phyloP scores from a whole-genome alignment of 1,140 invertebrate species.

The Conopomorpha cramerella region DNA sequence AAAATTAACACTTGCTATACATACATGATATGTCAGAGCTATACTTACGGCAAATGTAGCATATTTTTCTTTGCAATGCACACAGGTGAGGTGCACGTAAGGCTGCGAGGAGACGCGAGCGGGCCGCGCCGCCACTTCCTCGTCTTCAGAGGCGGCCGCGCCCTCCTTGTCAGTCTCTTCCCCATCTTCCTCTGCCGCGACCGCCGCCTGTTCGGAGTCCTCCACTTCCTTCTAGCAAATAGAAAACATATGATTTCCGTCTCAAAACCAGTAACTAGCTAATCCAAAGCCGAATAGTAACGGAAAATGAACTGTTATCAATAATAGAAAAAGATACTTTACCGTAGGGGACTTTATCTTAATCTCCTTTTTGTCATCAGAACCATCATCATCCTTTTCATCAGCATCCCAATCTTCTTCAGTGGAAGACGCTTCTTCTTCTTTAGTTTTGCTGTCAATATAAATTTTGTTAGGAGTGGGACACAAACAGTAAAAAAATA shows the following conservation, averaged over 20 bases:
- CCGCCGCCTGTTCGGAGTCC: constrained; percentile 7
- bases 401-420: constrained; percentile 56
- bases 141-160: constrained; percentile 55
- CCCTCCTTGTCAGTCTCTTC: constrained; percentile 56
- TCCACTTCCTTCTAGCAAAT: constrained; percentile 33
- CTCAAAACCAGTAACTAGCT: no score
- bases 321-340: constrained; percentile 1
- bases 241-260: no score
- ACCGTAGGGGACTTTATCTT: constrained; percentile 49
- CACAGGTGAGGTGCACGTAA: constrained; percentile 74
- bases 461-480: not conserved
- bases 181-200: constrained; percentile 21
- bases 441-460: constrained; percentile 47
- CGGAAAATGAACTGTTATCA: constrained; percentile 1
- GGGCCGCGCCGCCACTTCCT: no score
- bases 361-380: constrained; percentile 42
- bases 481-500: no score
- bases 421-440: constrained; percentile 47
- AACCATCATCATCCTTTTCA: constrained; percentile 39
- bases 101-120: constrained; percentile 28
- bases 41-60: constrained; percentile 69
- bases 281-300: constrained; percentile 1
- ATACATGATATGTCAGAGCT: constrained; percentile 5
- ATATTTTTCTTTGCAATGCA: constrained; percentile 73
- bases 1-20: no score